phyloP scores from a whole-genome alignment of 2,797 vertebrate genomes.

The Molossus alvarezi region DNA sequence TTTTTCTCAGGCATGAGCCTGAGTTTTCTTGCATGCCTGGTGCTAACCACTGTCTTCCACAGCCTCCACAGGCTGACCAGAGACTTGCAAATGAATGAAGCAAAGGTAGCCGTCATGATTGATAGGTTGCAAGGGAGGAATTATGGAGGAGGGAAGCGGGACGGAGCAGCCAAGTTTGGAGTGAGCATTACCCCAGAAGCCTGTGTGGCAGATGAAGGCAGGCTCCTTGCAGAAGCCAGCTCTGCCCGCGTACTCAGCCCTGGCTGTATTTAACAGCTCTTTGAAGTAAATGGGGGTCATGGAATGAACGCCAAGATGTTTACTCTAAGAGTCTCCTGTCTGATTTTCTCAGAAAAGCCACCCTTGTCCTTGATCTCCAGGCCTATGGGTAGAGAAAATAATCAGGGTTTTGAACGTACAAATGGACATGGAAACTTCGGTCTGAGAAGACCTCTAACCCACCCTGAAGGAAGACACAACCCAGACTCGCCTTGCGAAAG shows the following conservation, averaged over 20 bases:
- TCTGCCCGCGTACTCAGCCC: slow-evolving; percentile 43
- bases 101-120: neutral
- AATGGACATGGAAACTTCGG: slow-evolving; percentile 50
- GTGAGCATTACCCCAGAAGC: neutral
- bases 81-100: slow-evolving; percentile 4
- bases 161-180: neutral
- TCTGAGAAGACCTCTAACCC: slow-evolving; percentile 64
- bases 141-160: slow-evolving; percentile 27
- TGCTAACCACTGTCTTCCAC: neutral
- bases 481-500: slow-evolving; percentile 53
- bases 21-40: neutral
- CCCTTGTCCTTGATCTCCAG: slow-evolving; percentile 80
- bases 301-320: slow-evolving; percentile 78
- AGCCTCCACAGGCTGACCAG: neutral
- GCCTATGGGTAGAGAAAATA: slow-evolving; percentile 78
- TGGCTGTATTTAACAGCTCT: slow-evolving; percentile 71
- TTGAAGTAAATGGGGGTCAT: slow-evolving; percentile 83
- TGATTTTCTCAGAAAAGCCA: slow-evolving; percentile 77
- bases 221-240: neutral
- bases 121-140: neutral
- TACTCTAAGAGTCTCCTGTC: slow-evolving; percentile 79
- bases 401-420: slow-evolving; percentile 76
- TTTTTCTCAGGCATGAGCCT: neutral
- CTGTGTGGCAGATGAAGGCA: neutral
- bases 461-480: slow-evolving; percentile 73